Conservation (phyloP, 2,113 vertebrate species). For the Bungarus multicinctus region DNA sequence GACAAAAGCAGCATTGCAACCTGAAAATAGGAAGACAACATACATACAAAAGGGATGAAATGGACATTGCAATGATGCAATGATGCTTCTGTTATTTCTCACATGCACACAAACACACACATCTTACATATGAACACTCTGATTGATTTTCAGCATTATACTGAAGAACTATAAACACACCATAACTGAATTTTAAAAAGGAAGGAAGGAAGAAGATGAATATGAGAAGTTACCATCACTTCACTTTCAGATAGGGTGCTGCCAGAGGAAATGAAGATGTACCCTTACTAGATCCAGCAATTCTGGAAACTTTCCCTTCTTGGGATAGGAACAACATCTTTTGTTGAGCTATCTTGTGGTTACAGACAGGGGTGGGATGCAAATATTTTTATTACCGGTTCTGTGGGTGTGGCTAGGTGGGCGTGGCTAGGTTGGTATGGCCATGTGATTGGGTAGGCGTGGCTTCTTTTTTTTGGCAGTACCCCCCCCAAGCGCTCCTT, state of each 20-base stretch:
- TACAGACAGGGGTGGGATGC: background rate
- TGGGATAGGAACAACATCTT: background rate
- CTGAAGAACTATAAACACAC: background rate
- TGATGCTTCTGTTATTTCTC: background rate
- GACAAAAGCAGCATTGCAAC: background rate
- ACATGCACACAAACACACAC: background rate
- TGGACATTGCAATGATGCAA: background rate
- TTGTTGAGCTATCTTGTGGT: background rate
- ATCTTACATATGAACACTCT: background rate
- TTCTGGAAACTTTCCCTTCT: background rate
- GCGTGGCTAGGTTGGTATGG: no score
- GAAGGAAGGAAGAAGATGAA: background rate
- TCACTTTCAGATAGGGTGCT: background rate
- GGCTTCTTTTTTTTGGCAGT: no score
- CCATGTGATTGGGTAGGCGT: no score
- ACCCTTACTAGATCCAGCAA: background rate
- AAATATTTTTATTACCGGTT: no score
- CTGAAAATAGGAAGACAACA: background rate
- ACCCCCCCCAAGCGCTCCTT: no score
- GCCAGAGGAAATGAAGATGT: background rate
- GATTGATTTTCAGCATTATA: background rate
- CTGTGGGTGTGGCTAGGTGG: no score
- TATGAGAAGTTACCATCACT: background rate
- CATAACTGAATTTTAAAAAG: background rate
- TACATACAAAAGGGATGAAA: background rate